Base-by-base conservation (phyloP, 2,797 vertebrate genomes). In the Lagorchestes hirsutus region DNA sequence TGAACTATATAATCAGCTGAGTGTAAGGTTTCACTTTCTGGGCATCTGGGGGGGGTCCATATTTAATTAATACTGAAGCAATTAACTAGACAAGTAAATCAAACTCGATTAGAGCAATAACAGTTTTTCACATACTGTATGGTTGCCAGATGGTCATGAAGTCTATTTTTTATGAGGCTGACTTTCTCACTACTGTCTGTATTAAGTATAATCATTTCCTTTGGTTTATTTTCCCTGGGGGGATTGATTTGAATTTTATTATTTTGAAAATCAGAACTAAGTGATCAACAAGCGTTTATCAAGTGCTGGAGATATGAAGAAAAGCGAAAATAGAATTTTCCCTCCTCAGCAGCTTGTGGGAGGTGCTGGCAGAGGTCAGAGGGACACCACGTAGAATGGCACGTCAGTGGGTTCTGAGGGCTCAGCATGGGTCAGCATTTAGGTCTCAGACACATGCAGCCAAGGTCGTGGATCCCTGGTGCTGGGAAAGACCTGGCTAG, bases 21-120 rank as follows among this genome's bases (percentile, higher is more conserved):
- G 67, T 93, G 59, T 95, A 94, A 93, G 95, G 40, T 90, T 96
- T 97, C 94, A 16, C 46, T 94, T 96, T 98, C 96, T 94, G 29
- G 98, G 97, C 98, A 98, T 98, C 98, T 98, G 98, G 3, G n/a
- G 18, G 74, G 40, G 22, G 9, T 96, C 98, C 98, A 97, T 96
- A 95, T 96, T 98, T 98, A 98, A 99, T 99, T 98, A 99, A 98
- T 98, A 94, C 96, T 52, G 95, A 98, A 98, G 98, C 97, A 98
- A 98, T 98, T 98, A 98, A 95, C 98, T 97, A 98, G 98, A 98
- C 57, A 96, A 98, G 97, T 96, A 95, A 97, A 98, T 98, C 98
- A 98, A 98, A 98, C 97, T 98, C 98, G 11, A 97, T 98, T 97
- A 97, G 96, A 98, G 82, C 94, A 95, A 92, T 97, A 98, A 97